Evolutionary conservation across 2,888 invertebrate genomes (phyloP), one percentile per base, ranked within the genome.

Genomic region (Anthophora plumipes): DNA sequence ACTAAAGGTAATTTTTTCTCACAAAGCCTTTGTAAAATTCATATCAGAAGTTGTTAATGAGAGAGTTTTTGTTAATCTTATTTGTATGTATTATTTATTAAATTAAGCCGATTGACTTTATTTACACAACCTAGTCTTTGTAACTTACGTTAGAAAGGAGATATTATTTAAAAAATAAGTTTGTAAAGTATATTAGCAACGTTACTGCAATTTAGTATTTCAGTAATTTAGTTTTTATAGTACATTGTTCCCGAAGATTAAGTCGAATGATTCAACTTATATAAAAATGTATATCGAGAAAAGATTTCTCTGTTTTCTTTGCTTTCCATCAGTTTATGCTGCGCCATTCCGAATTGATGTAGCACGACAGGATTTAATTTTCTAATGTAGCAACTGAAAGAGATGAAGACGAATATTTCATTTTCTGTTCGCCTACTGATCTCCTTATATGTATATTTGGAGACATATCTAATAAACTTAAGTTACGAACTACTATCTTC

Each of bases 401-500:
- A 46, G 59, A 48, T 37, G 39, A 54, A 64, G 31, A 31, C 31
- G 54, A 61, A 22, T 70, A 69, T 60, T 77, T 54, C 59, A 48
- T 79, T 64, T 60, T 17, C 64, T 22, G 25, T n/a, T 48, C 41
- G 31, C 20, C 41, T 52, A 52, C 43, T 46, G 59, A 14, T 48
- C 41, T 68, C 22, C 66, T 77, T 50, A 55, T 61, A 70, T 69
- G 70, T 61, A 48, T 60, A 77, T 77, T 77, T 55, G 60, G 25
- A 48, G 60, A 52, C n/a, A 54, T 66, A 77, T 57, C 25, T 70
- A 77, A 79, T 77, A 79, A 79, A 70, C 77, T 79, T 77, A 79
- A 79, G 55, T 70, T 77, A 46, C 70, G 41, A 77, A 66, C 59
- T 66, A 48, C 48, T 60, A 70, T 77, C 70, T 77, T 66, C 46